A percentile compares a stretch with the other conserved stretches of the same genome.
Conservation (phyloP, 2,888 invertebrate genomes). For the Galerucella pusilla region DNA sequence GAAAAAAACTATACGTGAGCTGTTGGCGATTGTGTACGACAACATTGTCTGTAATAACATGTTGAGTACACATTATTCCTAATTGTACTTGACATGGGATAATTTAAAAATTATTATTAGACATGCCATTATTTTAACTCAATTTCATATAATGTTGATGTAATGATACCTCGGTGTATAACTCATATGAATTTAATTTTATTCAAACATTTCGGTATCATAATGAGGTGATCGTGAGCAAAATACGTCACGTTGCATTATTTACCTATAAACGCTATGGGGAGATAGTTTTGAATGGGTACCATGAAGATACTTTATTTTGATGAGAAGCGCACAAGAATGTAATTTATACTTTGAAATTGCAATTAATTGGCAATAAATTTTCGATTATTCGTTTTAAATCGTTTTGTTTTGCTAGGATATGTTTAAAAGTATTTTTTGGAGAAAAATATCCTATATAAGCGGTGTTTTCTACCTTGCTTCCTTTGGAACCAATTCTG, state of each 20-base stretch:
- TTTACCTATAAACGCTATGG: not conserved
- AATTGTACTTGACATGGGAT: constrained; percentile 5
- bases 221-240: constrained; percentile 6
- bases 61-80: not conserved
- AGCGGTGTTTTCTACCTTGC: too few species aligned
- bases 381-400: not conserved
- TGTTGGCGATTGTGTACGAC: too few species aligned
- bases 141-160: constrained; percentile 5
- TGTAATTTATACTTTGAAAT: not conserved
- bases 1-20: too few species aligned
- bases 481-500: too few species aligned
- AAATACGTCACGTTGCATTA: constrained; percentile 2
- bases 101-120: constrained; percentile 5
- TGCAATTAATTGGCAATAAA: not conserved
- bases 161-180: constrained; percentile 14
- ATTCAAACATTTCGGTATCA: constrained; percentile 2
- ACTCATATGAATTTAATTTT: constrained; percentile 10
- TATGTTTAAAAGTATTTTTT: too few species aligned
- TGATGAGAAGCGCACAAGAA: not conserved
- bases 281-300: not conserved
- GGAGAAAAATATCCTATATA: too few species aligned
- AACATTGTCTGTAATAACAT: not conserved
- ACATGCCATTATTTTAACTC: constrained; percentile 10
- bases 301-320: not conserved
- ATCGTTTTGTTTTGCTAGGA: not conserved